phyloP scores from a whole-genome alignment of 2,113 vertebrate species.

The Heteronetta atricapilla region DNA sequence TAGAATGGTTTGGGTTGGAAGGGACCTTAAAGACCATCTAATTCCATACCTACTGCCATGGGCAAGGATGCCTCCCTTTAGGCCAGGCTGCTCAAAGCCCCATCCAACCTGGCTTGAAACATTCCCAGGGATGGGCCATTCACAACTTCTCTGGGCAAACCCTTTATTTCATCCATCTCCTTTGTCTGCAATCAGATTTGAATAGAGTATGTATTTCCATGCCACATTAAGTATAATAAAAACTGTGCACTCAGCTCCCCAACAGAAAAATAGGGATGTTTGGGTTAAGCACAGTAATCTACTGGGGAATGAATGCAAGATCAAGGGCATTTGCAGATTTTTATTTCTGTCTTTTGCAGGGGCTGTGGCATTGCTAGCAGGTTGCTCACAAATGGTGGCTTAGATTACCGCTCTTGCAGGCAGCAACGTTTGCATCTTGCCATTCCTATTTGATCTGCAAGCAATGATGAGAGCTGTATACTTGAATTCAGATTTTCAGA shows the following conservation, averaged over 20 bases:
- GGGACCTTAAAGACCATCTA: no score
- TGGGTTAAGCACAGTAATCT: conserved; percentile 21
- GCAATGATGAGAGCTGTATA: conserved; percentile 21
- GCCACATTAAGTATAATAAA: neutral
- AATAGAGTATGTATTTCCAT: neutral
- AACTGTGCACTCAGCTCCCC: neutral
- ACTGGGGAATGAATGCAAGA: conserved; percentile 24
- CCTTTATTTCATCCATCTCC: neutral
- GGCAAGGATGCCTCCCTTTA: no score
- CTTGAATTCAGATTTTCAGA: conserved; percentile 21
- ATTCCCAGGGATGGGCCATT: no score
- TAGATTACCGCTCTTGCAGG: conserved; percentile 37
- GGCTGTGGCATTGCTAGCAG: conserved; percentile 6
- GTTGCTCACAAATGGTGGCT: conserved; percentile 14
- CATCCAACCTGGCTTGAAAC: no score
- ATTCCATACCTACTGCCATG: no score
- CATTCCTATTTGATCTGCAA: conserved; percentile 37
- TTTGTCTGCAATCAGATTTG: conserved; percentile 10
- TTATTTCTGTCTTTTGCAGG: conserved; percentile 9
- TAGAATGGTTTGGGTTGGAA: no score
- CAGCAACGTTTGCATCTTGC: conserved; percentile 42
- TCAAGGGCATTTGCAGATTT: conserved; percentile 27
- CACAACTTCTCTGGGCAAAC: no score
- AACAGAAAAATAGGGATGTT: neutral
- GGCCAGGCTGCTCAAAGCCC: no score